Conservation (phyloP, 2,797 vertebrate species). For the Phataginus tricuspis region DNA sequence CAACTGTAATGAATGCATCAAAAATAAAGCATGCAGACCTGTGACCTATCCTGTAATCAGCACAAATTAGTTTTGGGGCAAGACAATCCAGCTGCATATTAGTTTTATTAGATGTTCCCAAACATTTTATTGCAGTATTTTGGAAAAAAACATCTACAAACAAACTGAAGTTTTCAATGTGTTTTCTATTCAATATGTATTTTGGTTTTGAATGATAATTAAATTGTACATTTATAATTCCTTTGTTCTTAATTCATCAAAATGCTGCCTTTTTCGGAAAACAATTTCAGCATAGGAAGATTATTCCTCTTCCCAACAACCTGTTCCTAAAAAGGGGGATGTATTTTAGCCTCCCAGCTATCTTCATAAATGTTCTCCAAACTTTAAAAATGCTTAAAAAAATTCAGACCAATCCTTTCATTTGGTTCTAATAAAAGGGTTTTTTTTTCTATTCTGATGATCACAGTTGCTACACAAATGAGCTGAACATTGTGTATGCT, state of each 20-base stretch:
- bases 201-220: constrained; percentile 70
- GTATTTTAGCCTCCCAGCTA: not conserved
- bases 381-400: constrained; percentile 12
- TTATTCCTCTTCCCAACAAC: not conserved
- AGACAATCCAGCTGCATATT: constrained; percentile 69
- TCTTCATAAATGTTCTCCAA: not conserved
- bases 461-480: constrained; percentile 28
- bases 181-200: constrained; percentile 74
- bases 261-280: constrained; percentile 59
- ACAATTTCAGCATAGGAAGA: not conserved
- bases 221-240: constrained; percentile 68
- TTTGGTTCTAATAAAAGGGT: constrained; percentile 43
- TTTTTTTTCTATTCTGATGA: not conserved
- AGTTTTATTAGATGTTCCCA: constrained; percentile 79
- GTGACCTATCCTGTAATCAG: constrained; percentile 73
- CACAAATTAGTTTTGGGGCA: constrained; percentile 65
- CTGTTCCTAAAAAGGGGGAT: constrained; percentile 8
- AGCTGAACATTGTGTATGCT: not conserved
- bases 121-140: constrained; percentile 74
- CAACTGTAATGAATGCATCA: constrained; percentile 71
- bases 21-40: constrained; percentile 66
- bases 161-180: constrained; percentile 68
- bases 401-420: constrained; percentile 19
- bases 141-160: constrained; percentile 53
- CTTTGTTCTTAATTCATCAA: constrained; percentile 65